Conservation (phyloP, 2,888 invertebrate species). For the Maniola hyperantus region DNA sequence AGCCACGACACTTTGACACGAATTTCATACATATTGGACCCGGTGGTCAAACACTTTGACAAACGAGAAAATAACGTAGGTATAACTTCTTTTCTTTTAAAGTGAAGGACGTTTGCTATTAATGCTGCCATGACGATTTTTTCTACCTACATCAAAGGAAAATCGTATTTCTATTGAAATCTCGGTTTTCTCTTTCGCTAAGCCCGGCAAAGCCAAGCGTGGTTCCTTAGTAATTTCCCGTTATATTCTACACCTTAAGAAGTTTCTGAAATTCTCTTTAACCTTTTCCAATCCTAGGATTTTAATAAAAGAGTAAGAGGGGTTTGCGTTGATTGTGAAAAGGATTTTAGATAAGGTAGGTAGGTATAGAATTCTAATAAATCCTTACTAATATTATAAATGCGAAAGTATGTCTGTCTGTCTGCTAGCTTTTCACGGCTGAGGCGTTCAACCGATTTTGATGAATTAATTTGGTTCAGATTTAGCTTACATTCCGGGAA, state of each 20-base stretch:
- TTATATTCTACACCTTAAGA: conserved; percentile 41
- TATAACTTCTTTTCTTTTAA: background rate
- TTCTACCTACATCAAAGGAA: conserved; percentile 62
- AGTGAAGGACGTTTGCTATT: background rate
- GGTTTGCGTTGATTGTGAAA: conserved; percentile 9
- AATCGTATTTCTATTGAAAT: conserved; percentile 58
- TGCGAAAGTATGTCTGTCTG: too few species aligned
- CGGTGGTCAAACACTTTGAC: background rate
- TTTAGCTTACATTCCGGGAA: too few species aligned
- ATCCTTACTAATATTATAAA: too few species aligned
- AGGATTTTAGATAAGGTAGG: conserved; percentile 1
- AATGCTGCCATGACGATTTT: conserved; percentile 44
- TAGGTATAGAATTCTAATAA: too few species aligned
- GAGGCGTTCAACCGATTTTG: too few species aligned
- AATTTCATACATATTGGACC: background rate
- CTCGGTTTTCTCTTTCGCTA: conserved; percentile 58
- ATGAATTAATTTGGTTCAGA: too few species aligned
- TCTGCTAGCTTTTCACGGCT: too few species aligned
- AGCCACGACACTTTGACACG: background rate
- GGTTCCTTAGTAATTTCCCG: conserved; percentile 63
- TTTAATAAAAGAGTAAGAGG: conserved; percentile 14
- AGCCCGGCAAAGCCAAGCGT: conserved; percentile 52
- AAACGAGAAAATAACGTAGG: background rate
- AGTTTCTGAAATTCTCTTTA: conserved; percentile 34
- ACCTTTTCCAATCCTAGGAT: conserved; percentile 29